Conservation (phyloP, 2,113 vertebrate genomes). For the Procavia capensis region DNA sequence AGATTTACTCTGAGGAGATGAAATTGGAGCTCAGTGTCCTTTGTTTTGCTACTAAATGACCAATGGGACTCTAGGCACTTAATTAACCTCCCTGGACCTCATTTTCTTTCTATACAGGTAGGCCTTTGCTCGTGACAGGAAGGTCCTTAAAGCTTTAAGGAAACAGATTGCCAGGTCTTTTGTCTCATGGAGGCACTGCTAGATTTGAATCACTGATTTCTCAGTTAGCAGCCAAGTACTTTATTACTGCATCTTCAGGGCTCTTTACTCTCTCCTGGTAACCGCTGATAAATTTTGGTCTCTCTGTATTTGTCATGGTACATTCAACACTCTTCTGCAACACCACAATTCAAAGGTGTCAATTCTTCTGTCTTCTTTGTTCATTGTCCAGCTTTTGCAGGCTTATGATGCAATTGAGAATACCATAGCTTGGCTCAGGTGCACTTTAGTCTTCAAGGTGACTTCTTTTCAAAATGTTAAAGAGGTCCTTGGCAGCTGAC, state of each 20-base stretch:
- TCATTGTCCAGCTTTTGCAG: too few relatives aligned
- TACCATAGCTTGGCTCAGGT: too few relatives aligned
- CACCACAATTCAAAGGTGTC: too few relatives aligned
- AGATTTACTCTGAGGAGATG: not conserved
- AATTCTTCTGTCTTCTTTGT: too few relatives aligned
- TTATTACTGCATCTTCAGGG: not conserved
- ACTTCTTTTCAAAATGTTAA: too few relatives aligned
- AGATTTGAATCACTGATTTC: not conserved
- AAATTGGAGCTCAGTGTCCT: not conserved
- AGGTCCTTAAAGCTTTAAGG: not conserved
- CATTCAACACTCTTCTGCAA: too few relatives aligned
- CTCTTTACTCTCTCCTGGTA: not conserved
- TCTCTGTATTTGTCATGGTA: not conserved
- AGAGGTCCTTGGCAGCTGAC: too few relatives aligned
- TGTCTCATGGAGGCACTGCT: not conserved
- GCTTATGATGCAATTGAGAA: too few relatives aligned
- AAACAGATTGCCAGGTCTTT: not conserved
- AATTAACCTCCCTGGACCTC: conserved; percentile 66
- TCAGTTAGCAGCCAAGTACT: not conserved
- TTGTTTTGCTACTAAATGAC: conserved; percentile 38
- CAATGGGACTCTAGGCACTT: conserved; percentile 43
- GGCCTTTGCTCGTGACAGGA: conserved; percentile 24
- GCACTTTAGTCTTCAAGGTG: too few relatives aligned
- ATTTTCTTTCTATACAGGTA: conserved; percentile 50
- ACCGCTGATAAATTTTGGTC: not conserved